These are phyloP conservation scores for Channa maculata DNA, from an alignment of 2,113 vertebrate genomes.

Conservation along the genomic window DNA sequence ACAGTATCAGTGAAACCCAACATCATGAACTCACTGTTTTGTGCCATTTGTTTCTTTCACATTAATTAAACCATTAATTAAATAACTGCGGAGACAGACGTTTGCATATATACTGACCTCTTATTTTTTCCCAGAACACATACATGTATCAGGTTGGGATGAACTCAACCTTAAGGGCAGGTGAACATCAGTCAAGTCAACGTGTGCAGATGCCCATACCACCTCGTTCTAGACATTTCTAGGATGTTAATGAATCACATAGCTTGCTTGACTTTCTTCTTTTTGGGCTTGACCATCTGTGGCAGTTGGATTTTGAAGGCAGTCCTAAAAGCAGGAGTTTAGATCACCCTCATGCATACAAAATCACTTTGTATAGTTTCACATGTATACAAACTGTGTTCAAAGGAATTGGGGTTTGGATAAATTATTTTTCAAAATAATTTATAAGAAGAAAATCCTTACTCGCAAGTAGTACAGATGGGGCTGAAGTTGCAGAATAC, in stretches of 20 bases:
- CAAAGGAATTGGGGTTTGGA: background rate
- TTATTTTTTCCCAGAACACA: too few relatives aligned
- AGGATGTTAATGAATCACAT: conserved; percentile 45
- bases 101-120: too few relatives aligned
- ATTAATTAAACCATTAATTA: too few relatives aligned
- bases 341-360: background rate
- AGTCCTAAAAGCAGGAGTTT: conserved; percentile 84
- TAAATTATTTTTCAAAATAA: background rate
- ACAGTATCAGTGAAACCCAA: too few relatives aligned
- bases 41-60: too few relatives aligned
- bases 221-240: too few relatives aligned
- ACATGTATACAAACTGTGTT: background rate
- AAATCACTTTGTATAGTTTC: background rate
- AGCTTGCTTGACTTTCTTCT: conserved; percentile 92
- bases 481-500: conserved; percentile 99
- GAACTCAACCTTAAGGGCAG: too few relatives aligned
- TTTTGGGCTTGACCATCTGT: conserved; percentile 95
- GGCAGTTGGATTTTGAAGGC: conserved; percentile 97
- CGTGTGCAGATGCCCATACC: too few relatives aligned
- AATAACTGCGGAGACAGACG: too few relatives aligned
- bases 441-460: conserved; percentile 74
- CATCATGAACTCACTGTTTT: too few relatives aligned
- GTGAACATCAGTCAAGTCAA: too few relatives aligned
- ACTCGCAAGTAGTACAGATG: conserved; percentile 99
- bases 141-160: too few relatives aligned